These are phyloP conservation scores for Megaceryle alcyon DNA, from an alignment of 2,797 vertebrate species.

Conservation along the genomic window DNA sequence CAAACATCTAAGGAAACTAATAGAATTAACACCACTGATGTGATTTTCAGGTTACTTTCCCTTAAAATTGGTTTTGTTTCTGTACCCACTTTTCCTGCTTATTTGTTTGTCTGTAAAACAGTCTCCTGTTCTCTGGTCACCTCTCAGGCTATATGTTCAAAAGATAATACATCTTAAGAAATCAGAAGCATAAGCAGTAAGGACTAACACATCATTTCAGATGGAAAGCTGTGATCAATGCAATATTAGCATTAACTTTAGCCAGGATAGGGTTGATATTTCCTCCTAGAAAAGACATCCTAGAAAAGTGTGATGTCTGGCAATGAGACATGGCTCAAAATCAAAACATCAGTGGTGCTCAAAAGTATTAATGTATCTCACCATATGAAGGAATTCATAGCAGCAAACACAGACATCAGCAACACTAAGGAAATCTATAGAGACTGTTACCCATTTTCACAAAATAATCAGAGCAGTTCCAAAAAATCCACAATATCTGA, in stretches of 20 bases:
- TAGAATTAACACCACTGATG: neutral
- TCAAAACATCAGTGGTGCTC: neutral
- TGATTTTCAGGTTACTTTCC: neutral
- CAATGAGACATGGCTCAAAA: neutral
- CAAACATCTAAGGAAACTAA: neutral
- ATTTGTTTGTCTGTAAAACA: neutral
- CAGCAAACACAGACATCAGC: neutral
- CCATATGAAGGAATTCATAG: neutral
- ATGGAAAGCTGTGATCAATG: neutral
- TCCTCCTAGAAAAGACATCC: neutral
- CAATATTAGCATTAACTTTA: neutral
- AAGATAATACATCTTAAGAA: neutral
- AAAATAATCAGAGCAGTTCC: neutral
- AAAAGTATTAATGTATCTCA: neutral
- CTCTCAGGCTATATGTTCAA: neutral
- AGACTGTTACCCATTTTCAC: neutral
- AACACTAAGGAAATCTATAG: neutral
- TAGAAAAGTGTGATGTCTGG: neutral
- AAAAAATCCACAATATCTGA: accelerated
- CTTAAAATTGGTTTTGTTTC: neutral
- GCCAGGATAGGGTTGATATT: neutral
- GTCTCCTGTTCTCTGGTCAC: neutral
- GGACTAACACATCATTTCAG: neutral
- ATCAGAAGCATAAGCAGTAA: neutral
- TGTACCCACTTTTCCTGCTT: neutral